Evolutionary conservation across 1,140 invertebrate genomes (phyloP), one percentile per base, ranked within the genome.

Genomic region (Drosophila guanche): DNA sequence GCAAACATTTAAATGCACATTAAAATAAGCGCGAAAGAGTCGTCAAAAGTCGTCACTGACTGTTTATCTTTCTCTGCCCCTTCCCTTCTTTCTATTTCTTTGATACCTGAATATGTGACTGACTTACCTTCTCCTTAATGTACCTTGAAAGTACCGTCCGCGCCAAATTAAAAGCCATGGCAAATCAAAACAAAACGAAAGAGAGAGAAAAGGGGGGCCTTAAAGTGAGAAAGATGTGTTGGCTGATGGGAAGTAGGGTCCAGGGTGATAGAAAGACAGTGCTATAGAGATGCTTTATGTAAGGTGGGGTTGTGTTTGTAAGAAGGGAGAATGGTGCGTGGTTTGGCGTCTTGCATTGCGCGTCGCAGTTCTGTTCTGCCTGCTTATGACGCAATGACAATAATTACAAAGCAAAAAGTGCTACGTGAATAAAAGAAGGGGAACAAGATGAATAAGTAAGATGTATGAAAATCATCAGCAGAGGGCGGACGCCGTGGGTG

Each of bases 341-440:
- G 29, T 54, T 47, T 23, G 37, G 40, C 47, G 40, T 33, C 50
- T 41, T 57, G 53, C 37, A 50, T 29, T 50, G 65, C 45, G 22
- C 22, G 27, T 41, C 56, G 23, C 25, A 58, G 50, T 65, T 72
- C 68, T 66, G 50, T 65, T 72, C 68, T 66, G 62, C 66, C 69
- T 84, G 75, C 52, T 72, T 79, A 68, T 84, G 80, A 84, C 76
- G 80, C 79, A 85, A 83, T 79, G 80, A 83, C 48, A 75, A 83
- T 78, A 70, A 83, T 83, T 70, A 69, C 68, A 74, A 47, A 33
- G 48, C 61, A 62, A 70, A 42, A 62, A 62, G 57, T 61, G 53
- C 25, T 12, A 45, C 58, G 43, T 57, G 59, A 14, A n/a, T 45
- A 45, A 33, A 59, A 20, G 27, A 45, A 59, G 23, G 25, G 40